Evolutionary conservation across 1,140 invertebrate genomes (phyloP).

Genomic region (Manduca sexta): DNA sequence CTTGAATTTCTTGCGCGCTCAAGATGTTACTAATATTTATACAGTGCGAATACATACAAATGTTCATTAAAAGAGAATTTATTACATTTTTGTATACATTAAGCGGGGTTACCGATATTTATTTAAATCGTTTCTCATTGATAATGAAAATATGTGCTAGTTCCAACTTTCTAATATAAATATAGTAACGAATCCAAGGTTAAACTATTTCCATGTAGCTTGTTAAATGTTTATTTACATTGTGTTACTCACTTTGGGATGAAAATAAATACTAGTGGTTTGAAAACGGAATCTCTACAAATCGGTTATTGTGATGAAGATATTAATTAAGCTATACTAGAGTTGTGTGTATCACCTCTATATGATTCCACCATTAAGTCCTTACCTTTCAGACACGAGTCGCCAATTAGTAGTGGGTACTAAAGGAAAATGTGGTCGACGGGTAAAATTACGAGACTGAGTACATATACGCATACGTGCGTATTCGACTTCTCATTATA

Average conservation of each 20-base stretch:
- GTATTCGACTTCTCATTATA: background rate
- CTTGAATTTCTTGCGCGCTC: conserved; percentile 48
- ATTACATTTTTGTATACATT: too few relatives aligned
- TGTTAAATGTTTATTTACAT: too few relatives aligned
- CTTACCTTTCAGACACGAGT: conserved; percentile 44
- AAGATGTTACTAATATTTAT: conserved; percentile 21
- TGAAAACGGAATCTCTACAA: too few relatives aligned
- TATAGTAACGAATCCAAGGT: too few relatives aligned
- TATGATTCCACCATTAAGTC: conserved; percentile 20
- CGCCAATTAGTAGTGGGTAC: conserved; percentile 52
- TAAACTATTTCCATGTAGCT: too few relatives aligned
- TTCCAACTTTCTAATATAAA: too few relatives aligned
- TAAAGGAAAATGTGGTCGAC: conserved; percentile 50
- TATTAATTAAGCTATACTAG: too few relatives aligned
- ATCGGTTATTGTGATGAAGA: background rate
- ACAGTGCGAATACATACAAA: conserved; percentile 11
- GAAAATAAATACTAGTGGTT: too few relatives aligned
- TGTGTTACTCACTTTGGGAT: too few relatives aligned
- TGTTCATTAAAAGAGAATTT: background rate
- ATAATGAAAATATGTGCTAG: too few relatives aligned
- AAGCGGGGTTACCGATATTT: too few relatives aligned
- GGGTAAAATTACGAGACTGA: conserved; percentile 46
- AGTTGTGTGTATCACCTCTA: conserved; percentile 20
- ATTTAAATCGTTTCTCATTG: too few relatives aligned
- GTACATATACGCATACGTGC: conserved; percentile 12